Evolutionary conservation across 92 coral and sea anemone genomes (phyloP).

Genomic region (Porites rus): DNA sequence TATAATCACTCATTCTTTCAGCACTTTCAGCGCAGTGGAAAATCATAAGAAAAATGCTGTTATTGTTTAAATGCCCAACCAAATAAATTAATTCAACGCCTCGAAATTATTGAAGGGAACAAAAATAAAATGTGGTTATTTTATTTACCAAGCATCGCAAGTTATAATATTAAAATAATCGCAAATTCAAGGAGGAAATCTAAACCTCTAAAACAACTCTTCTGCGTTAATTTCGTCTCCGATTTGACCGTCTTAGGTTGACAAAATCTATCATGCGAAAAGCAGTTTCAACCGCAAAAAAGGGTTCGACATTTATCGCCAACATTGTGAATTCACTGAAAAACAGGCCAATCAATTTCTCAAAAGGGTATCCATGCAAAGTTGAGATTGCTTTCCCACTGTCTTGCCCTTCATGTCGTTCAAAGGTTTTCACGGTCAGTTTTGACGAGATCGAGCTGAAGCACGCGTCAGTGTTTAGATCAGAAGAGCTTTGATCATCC

Average conservation of each 20-base stretch:
- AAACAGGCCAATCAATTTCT: constrained; percentile 54
- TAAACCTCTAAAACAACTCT: constrained; percentile 8
- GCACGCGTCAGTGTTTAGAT: constrained; percentile 49
- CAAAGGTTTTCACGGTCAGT: constrained; percentile 1
- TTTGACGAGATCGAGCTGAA: not conserved
- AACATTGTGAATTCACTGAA: constrained; percentile 21
- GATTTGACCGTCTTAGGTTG: not conserved
- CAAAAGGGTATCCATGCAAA: constrained; percentile 36
- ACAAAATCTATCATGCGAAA: constrained; percentile 45
- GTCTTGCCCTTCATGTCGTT: constrained; percentile 22
- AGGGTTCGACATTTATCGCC: constrained; percentile 42
- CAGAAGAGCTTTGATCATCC: constrained; percentile 37
- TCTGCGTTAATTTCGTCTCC: constrained; percentile 8
- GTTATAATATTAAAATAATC: constrained; percentile 46
- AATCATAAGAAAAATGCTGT: not conserved
- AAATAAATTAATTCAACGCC: constrained; percentile 29
- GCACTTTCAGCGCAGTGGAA: not conserved
- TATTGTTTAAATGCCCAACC: not conserved
- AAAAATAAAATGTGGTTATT: constrained; percentile 29
- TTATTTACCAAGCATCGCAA: constrained; percentile 47
- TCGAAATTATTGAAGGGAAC: constrained; percentile 28
- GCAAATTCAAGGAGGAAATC: constrained; percentile 34
- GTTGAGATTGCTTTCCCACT: constrained; percentile 22
- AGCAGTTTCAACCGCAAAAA: constrained; percentile 30
- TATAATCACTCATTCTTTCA: constrained; percentile 3